Conservation (phyloP, 2,888 invertebrate species). For the Tinea semifulvella region DNA sequence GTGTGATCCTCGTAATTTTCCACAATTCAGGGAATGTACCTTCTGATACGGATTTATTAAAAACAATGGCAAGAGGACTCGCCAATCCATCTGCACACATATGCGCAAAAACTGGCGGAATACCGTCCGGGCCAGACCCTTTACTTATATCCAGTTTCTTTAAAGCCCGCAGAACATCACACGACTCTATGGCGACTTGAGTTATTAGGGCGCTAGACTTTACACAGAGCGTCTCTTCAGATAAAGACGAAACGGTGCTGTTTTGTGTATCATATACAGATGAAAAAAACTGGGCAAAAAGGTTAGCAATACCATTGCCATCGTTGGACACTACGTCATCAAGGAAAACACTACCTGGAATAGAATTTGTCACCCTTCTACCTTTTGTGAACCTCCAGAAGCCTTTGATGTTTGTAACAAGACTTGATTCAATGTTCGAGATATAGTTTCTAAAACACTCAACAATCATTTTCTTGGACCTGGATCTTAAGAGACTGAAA, state of each 20-base stretch:
- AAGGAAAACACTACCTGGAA: background rate
- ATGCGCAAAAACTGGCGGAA: too few species aligned
- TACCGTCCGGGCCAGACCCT: too few species aligned
- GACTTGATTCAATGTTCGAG: background rate
- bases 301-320: background rate
- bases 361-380: background rate
- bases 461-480: background rate
- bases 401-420: background rate
- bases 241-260: too few species aligned
- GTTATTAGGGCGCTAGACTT: too few species aligned
- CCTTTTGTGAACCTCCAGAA: background rate
- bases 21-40: conserved; percentile 19
- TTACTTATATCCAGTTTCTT: too few species aligned
- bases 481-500: background rate
- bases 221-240: too few species aligned
- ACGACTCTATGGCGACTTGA: too few species aligned
- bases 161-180: too few species aligned
- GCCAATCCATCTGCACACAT: too few species aligned
- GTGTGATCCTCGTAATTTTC: conserved; percentile 19
- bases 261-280: background rate
- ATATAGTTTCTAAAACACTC: background rate
- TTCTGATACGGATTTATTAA: conserved; percentile 17
- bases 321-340: background rate
- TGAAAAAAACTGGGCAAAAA: background rate
- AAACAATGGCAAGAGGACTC: conserved; percentile 14